Evolutionary conservation across 2,113 vertebrate species (phyloP).

Genomic region (Sinocyclocheilus maitianheensis): DNA sequence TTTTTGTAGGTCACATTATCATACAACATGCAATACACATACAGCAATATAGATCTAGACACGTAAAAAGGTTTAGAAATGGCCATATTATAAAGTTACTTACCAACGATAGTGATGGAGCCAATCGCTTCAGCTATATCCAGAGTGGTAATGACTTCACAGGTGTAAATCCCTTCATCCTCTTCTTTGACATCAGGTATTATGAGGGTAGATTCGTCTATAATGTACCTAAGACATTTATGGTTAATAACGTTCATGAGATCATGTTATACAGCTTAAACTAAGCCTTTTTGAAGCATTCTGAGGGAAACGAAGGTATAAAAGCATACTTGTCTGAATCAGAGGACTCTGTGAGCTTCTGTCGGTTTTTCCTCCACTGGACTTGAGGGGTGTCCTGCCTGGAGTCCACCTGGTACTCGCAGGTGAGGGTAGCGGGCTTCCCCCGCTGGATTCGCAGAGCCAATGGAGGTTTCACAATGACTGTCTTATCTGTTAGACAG

Average conservation of each 20-base stretch:
- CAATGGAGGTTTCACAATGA: slow-evolving; percentile 76
- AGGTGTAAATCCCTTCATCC: slow-evolving; percentile 84
- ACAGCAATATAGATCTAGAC: not conserved
- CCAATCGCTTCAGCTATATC: slow-evolving; percentile 78
- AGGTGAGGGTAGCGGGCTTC: slow-evolving; percentile 75
- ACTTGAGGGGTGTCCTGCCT: slow-evolving; percentile 60
- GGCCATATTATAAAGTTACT: slow-evolving; percentile 53
- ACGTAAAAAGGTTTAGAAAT: not conserved
- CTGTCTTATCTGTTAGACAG: slow-evolving; percentile 75
- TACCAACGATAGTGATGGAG: slow-evolving; percentile 82
- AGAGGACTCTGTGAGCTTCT: slow-evolving; percentile 69
- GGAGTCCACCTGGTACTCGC: slow-evolving; percentile 65
- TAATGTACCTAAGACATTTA: slow-evolving; percentile 76
- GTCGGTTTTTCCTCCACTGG: slow-evolving; percentile 71
- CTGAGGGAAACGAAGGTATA: not conserved
- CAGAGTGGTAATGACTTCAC: slow-evolving; percentile 79
- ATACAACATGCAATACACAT: slow-evolving; percentile 4
- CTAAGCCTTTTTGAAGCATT: not conserved
- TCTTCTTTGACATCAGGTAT: slow-evolving; percentile 74
- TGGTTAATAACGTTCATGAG: slow-evolving; percentile 22
- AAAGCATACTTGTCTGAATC: slow-evolving; percentile 75
- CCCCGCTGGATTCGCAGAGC: slow-evolving; percentile 74
- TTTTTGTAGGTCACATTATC: slow-evolving; percentile 35
- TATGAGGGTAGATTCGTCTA: slow-evolving; percentile 74
- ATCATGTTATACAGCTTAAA: not conserved